These are phyloP conservation scores for Tryphoninae sp. DNA, from an alignment of 2,888 invertebrate genomes.

Conservation along the genomic window DNA sequence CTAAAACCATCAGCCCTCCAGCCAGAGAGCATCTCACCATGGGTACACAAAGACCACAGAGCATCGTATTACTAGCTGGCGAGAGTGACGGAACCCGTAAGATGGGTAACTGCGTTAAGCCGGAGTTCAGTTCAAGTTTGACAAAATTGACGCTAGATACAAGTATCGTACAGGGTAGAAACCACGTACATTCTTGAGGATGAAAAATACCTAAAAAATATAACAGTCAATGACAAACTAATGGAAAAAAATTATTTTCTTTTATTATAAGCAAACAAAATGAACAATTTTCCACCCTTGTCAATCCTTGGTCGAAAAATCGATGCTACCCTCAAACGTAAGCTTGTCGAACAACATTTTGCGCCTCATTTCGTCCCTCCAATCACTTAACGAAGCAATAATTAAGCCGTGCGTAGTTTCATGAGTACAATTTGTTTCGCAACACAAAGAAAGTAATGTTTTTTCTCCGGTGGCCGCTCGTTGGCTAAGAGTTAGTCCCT, in stretches of 20 bases:
- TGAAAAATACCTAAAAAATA: slow-evolving; percentile 9
- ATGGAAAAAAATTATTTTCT: no score
- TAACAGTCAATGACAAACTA: neutral
- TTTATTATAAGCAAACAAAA: no score
- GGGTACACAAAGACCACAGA: slow-evolving; percentile 50
- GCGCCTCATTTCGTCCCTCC: no score
- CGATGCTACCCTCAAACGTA: no score
- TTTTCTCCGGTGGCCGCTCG: neutral
- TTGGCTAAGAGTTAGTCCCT: neutral
- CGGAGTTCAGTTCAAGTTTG: slow-evolving; percentile 43
- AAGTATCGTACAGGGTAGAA: slow-evolving; percentile 35
- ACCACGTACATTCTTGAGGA: slow-evolving; percentile 16
- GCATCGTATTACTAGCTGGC: slow-evolving; percentile 55
- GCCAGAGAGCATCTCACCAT: slow-evolving; percentile 46
- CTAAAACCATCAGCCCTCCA: slow-evolving; percentile 55
- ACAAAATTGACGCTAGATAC: slow-evolving; percentile 30
- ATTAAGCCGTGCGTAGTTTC: neutral
- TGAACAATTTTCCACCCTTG: no score
- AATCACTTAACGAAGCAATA: neutral
- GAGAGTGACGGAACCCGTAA: slow-evolving; percentile 45
- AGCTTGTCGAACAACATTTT: no score
- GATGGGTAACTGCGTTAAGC: slow-evolving; percentile 53
- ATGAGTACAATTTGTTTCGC: neutral
- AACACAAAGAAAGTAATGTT: neutral
- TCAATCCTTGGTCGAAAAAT: no score